Base-by-base conservation (phyloP, 2,888 invertebrate genomes). In the Hypselothyrea guttata region DNA sequence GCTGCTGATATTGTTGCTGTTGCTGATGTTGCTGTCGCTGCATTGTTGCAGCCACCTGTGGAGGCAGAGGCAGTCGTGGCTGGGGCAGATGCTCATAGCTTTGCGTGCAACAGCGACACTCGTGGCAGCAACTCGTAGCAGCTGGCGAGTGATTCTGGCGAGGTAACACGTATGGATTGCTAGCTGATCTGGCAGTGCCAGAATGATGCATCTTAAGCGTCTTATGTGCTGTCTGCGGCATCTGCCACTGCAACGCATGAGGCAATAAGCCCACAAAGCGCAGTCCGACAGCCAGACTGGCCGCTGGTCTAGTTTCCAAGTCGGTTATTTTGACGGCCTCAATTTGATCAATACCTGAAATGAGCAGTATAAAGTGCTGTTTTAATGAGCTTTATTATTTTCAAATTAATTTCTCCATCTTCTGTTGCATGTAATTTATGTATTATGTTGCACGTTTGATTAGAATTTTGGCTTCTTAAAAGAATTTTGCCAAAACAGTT, bases 231-330 rank as follows among this genome's bases (percentile, higher is more conserved):
- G 41, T 3, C n/a, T 47, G 55, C 13, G 59, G 1, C 27, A 69
- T 71, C 75, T 76, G 89, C 75, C 89, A 89, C 69, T 88, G 88
- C 57, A 89, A 62, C 13, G 88, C 81, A 67, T 88, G 89, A 30
- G 90, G 89, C 75, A 89, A 62, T 56, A 88, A 73, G 69, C 88
- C 88, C 73, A 89, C 84, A 34, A 88, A 84, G 84, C 88, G 85
- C 69, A 89, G 87, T 77, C 88, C 89, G 84, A 79, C 75, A 64
- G 86, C 71, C 54, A 88, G 85, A 86, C 87, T 85, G 84, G 87
- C 84, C 70, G 64, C 1, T 13, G 44, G 51, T 40, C 16, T 57
- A 31, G 45, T 7, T 18, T 45, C 7, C 41, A 34, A 47, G 3
- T 84, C 75, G 68, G 86, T 86, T 87, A 89, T 89, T 71, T 88